Percentiles rank a stretch among this genome's conserved stretches.
phyloP scores from a whole-genome alignment of 2,113 vertebrate species.

The Nothocercus julius region DNA sequence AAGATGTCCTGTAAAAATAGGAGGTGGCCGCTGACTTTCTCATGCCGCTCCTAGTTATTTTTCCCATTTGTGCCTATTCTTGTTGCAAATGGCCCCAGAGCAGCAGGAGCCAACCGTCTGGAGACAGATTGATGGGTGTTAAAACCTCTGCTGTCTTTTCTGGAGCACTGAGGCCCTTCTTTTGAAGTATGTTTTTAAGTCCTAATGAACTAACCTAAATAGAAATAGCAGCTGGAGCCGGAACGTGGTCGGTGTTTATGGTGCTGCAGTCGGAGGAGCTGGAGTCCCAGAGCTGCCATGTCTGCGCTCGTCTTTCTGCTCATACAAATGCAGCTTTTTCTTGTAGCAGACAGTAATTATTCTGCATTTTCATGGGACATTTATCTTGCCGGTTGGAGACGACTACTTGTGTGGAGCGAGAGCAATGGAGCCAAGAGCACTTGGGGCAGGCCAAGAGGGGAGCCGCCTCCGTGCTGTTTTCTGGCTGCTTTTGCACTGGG shows the following conservation, averaged over 20 bases:
- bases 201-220: not conserved
- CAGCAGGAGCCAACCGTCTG: not conserved
- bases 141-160: not conserved
- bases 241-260: not conserved
- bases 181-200: not conserved
- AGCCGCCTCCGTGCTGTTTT: not conserved
- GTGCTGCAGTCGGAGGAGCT: not conserved
- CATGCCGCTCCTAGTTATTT: not conserved
- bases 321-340: not conserved
- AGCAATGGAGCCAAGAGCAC: not conserved
- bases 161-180: not conserved
- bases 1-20: conserved; percentile 19
- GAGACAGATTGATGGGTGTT: not conserved
- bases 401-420: not conserved
- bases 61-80: not conserved
- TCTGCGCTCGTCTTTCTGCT: conserved; percentile 1
- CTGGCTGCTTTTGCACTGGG: not conserved
- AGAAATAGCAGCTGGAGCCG: not conserved
- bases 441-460: not conserved
- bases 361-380: conserved; percentile 50
- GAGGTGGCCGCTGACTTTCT: conserved; percentile 5
- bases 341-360: not conserved
- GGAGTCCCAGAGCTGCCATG: not conserved
- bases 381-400: conserved; percentile 12
- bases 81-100: not conserved